Evolutionary conservation across 2,113 vertebrate species (phyloP).

Genomic region (Heterochromis multidens): DNA sequence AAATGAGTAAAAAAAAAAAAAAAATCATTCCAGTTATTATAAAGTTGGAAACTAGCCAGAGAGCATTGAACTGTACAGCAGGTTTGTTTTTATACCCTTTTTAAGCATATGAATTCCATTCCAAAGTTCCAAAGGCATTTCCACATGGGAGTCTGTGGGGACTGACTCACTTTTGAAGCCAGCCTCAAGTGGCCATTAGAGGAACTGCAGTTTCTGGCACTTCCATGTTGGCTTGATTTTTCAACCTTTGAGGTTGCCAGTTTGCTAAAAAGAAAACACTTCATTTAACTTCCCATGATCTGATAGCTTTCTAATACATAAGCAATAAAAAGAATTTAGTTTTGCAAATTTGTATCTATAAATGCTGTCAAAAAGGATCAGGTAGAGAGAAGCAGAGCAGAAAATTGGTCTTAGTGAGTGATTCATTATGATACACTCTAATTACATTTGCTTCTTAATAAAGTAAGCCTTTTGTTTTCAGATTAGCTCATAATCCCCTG

Average conservation of each 20-base stretch:
- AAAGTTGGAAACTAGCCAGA: too few relatives aligned
- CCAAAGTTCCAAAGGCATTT: too few relatives aligned
- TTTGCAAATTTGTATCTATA: background rate
- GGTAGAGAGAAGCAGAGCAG: background rate
- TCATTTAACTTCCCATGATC: background rate
- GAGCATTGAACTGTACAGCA: background rate
- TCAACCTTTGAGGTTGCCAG: background rate
- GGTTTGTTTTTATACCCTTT: background rate
- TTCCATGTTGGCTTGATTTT: background rate
- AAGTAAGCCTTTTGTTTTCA: slow-evolving; percentile 51
- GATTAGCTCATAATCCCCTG: slow-evolving; percentile 52
- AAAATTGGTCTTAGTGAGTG: background rate
- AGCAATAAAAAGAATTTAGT: background rate
- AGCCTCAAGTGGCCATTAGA: background rate
- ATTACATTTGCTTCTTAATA: slow-evolving; percentile 50
- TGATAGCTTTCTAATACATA: background rate
- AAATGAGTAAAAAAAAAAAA: background rate
- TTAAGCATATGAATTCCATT: background rate
- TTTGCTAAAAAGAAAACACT: background rate
- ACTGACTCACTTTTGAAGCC: background rate
- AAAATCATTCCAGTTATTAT: too few relatives aligned
- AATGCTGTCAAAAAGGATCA: background rate
- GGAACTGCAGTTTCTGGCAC: background rate
- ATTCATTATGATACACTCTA: slow-evolving; percentile 32
- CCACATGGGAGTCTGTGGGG: background rate